Conservation (phyloP, 2,888 invertebrate genomes). For the Caradrina kadenii region DNA sequence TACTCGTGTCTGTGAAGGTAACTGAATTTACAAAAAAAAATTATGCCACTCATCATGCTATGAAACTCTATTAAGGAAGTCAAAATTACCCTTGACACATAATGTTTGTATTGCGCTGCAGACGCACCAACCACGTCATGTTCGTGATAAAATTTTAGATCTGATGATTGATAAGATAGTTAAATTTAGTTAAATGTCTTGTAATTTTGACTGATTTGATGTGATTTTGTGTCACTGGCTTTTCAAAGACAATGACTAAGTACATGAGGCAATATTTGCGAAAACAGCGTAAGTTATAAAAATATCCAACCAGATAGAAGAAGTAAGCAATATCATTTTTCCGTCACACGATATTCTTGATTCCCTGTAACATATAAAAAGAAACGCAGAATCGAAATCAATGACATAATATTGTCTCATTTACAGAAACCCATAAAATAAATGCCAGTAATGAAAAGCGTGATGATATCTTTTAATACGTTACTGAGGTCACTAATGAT, state of each 20-base stretch:
- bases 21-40: neutral
- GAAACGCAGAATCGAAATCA: neutral
- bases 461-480: too few relatives aligned
- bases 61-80: constrained; percentile 26
- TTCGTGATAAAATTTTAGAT: constrained; percentile 19
- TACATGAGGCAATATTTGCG: neutral
- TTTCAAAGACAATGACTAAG: constrained; percentile 29
- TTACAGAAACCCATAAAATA: constrained; percentile 5
- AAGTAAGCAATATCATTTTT: neutral
- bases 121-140: neutral
- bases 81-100: constrained; percentile 31
- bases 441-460: neutral
- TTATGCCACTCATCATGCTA: constrained; percentile 25
- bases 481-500: neutral
- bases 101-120: constrained; percentile 40
- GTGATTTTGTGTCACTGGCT: constrained; percentile 4
- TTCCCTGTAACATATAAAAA: neutral
- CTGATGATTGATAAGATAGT: constrained; percentile 45
- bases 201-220: constrained; percentile 19
- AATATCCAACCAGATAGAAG: neutral
- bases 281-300: constrained; percentile 1
- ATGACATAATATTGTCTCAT: neutral
- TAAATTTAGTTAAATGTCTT: constrained; percentile 25
- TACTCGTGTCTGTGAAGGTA: neutral
- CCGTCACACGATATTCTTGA: neutral